Evolutionary conservation across 2,113 vertebrate genomes (phyloP), one percentile per base, ranked within the genome.

Genomic region (Conger conger): DNA sequence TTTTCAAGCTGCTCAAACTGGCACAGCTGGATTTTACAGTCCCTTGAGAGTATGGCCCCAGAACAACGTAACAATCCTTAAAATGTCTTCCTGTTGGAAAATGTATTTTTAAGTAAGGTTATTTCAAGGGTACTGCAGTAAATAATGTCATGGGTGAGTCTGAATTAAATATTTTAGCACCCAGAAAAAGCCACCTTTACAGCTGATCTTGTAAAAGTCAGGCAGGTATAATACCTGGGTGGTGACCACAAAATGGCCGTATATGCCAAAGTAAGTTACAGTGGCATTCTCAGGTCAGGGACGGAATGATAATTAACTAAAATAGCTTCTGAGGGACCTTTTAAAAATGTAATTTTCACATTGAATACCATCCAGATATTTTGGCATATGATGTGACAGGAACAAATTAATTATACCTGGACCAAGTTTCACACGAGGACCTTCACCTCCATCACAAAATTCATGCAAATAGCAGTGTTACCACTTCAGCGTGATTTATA

Each of bases 321-420:
- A 33, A 73, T 30, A 79, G 77, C 37, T 79, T 80, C 23, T 27
- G 23, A n/a, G 79, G 42, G 38, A 40, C 42, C 38, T 50, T 80
- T 80, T 79, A 42, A 63, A 63, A 63, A 20, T 50, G 40, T 30
- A 33, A 79, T 79, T 37, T 79, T 73, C 27, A 36, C 53, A 60
- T 60, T 54, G 53, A 82, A 57, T 36, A 37, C 53, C 45, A 57
- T 82, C 80, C 35, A 36, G 40, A 50, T 57, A 57, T 57, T 30
- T 20, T 82, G 53, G 50, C 80, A 82, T 16, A 57, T 13, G 54
- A 33, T 57, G 50, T 82, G 80, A 82, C 50, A 82, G 80, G 33
- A 57, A 18, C 53, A 82, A 54, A 57, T 82, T 35, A 82, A 57
- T 82, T 82, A 57, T 42, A 82, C 30, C 45, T 57, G 53, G 23